phyloP scores from a whole-genome alignment of 1,140 invertebrate genomes.

The Brachionus sp. region DNA sequence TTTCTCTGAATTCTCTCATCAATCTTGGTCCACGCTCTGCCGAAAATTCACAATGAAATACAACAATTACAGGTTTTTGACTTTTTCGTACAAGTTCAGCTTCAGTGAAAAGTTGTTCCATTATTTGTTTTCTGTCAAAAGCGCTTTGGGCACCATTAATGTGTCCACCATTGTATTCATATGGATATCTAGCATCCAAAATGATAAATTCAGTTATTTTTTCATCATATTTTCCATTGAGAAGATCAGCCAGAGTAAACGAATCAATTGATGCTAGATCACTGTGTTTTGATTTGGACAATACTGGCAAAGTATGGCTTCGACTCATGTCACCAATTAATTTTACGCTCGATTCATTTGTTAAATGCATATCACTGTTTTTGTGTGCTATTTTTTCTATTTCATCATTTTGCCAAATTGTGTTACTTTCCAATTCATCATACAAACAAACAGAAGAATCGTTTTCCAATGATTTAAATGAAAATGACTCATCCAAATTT shows the following conservation, averaged over 20 bases:
- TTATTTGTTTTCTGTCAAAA: conserved; percentile 72
- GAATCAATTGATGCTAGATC: neutral
- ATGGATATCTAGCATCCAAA: no score
- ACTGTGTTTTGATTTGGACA: neutral
- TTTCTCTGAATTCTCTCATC: conserved; percentile 65
- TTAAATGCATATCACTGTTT: neutral
- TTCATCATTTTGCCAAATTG: neutral
- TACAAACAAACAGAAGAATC: neutral
- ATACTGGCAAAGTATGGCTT: neutral
- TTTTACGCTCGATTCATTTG: neutral
- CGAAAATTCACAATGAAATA: conserved; percentile 98
- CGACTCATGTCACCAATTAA: conserved; percentile 32
- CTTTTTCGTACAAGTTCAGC: conserved; percentile 53
- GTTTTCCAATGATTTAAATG: neutral
- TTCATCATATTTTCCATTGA: neutral
- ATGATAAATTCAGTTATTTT: conserved; percentile 47
- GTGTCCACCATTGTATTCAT: conserved; percentile 91
- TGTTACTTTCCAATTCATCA: neutral
- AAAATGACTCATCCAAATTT: neutral
- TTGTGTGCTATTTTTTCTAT: neutral
- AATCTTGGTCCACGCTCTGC: conserved; percentile 86
- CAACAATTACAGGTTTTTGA: conserved; percentile 70
- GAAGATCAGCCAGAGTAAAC: neutral
- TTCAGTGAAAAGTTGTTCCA: conserved; percentile 62
- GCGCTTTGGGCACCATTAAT: conserved; percentile 77